Conservation (phyloP, 2,888 invertebrate genomes). For the Hyalella azteca region DNA sequence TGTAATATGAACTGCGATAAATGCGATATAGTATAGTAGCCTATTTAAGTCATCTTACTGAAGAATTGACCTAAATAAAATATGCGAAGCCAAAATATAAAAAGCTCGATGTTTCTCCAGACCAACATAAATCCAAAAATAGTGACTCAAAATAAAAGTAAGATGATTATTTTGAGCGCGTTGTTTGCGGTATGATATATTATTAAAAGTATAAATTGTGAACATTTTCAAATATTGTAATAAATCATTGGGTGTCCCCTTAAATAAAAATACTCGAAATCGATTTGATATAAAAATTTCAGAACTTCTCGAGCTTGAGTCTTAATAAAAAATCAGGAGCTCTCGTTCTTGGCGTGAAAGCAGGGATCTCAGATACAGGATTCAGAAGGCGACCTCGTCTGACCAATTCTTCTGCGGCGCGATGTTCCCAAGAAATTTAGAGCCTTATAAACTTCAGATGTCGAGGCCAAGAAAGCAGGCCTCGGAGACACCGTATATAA, state of each 20-base stretch:
- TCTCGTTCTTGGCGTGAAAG: neutral
- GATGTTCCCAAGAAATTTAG: slow-evolving; percentile 10
- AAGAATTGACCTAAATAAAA: no score
- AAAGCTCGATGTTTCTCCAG: no score
- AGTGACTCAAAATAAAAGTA: no score
- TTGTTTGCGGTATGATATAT: no score
- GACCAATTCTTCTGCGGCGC: slow-evolving; percentile 1
- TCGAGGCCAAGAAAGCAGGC: neutral
- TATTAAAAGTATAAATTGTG: neutral
- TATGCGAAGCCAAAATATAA: no score
- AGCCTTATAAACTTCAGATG: neutral
- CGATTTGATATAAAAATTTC: neutral
- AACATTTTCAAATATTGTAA: neutral
- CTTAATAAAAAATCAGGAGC: neutral
- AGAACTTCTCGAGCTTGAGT: neutral
- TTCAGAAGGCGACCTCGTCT: slow-evolving; percentile 5
- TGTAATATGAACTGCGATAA: no score
- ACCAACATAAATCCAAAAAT: no score
- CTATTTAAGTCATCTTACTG: no score
- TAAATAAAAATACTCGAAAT: neutral
- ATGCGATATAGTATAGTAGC: no score
- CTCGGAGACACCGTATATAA: neutral
- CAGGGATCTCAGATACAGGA: neutral
- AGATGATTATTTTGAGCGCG: no score
- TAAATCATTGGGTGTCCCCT: neutral